A percentile compares a stretch with the other conserved stretches of the same genome.
phyloP scores from a whole-genome alignment of 2,888 invertebrate genomes.

The Mayetiola destructor region DNA sequence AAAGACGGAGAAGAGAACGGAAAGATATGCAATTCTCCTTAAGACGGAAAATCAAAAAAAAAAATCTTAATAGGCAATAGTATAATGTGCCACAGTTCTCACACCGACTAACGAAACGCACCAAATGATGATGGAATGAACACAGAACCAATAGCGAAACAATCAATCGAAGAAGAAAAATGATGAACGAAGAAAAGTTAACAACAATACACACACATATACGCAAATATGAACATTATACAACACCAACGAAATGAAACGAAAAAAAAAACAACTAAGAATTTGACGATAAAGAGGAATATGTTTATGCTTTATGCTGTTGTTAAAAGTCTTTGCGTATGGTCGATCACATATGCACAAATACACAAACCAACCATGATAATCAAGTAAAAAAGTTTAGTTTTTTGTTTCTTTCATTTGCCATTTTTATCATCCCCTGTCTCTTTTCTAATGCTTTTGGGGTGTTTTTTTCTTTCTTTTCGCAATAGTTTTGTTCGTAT shows the following conservation, averaged over 20 bases:
- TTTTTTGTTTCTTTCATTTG: too few relatives aligned
- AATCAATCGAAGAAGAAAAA: too few relatives aligned
- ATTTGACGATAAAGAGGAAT: not conserved
- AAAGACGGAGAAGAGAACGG: not conserved
- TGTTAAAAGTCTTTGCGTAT: not conserved
- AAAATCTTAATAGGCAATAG: slow-evolving; percentile 4
- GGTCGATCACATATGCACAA: not conserved
- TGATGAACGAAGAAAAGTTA: too few relatives aligned
- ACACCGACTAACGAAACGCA: not conserved
- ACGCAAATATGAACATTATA: not conserved
- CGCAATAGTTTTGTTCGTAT: too few relatives aligned
- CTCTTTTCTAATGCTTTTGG: too few relatives aligned
- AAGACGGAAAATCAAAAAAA: too few relatives aligned
- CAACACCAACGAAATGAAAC: too few relatives aligned
- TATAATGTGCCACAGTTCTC: not conserved
- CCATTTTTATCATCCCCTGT: too few relatives aligned
- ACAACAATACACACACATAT: not conserved
- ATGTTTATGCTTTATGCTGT: not conserved
- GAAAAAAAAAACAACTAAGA: not conserved
- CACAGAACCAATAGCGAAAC: not conserved
- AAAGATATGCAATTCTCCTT: slow-evolving; percentile 11
- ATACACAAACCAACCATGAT: too few relatives aligned
- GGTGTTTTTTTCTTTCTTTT: too few relatives aligned
- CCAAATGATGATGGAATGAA: not conserved
- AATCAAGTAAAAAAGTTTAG: too few relatives aligned